Conservation (phyloP, 2,888 invertebrate genomes). For the Drosophila recens region DNA sequence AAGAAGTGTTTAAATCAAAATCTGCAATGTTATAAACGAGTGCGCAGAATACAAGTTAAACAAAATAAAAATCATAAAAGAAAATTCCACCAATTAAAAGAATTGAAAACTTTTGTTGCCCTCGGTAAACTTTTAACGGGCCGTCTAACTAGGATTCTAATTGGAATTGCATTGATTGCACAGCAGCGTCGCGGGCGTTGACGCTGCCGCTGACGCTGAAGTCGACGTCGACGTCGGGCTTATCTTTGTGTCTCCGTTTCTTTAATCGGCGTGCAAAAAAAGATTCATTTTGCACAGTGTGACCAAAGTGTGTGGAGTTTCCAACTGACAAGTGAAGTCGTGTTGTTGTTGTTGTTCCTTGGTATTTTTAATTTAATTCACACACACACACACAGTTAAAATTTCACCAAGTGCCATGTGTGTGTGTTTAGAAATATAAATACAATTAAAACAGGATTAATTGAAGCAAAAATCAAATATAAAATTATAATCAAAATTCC, state of each 20-base stretch:
- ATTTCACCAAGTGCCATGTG: background rate
- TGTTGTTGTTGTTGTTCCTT: conserved; percentile 13
- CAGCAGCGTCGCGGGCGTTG: conserved; percentile 3
- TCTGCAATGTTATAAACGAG: conserved; percentile 18
- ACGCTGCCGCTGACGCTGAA: conserved; percentile 15
- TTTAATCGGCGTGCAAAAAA: conserved; percentile 20
- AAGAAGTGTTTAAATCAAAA: conserved; percentile 33
- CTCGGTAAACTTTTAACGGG: conserved; percentile 13
- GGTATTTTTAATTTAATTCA: conserved; percentile 51
- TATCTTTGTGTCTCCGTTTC: background rate
- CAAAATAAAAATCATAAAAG: conserved; percentile 2
- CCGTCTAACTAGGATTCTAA: conserved; percentile 19
- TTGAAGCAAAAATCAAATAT: conserved; percentile 24
- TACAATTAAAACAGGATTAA: conserved; percentile 55
- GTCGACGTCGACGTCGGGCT: conserved; percentile 15
- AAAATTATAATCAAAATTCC: background rate
- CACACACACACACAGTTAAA: conserved; percentile 15
- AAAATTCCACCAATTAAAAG: too few relatives aligned
- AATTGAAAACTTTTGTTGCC: conserved; percentile 20
- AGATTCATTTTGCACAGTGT: conserved; percentile 41
- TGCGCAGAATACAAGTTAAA: conserved; percentile 6
- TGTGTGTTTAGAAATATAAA: conserved; percentile 11
- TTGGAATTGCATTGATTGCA: conserved; percentile 65
- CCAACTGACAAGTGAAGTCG: conserved; percentile 28
- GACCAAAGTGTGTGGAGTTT: conserved; percentile 55